Percentiles rank a stretch among this genome's conserved stretches.
Conservation (phyloP, 2,888 invertebrate species). For the Dryococelus australis region DNA sequence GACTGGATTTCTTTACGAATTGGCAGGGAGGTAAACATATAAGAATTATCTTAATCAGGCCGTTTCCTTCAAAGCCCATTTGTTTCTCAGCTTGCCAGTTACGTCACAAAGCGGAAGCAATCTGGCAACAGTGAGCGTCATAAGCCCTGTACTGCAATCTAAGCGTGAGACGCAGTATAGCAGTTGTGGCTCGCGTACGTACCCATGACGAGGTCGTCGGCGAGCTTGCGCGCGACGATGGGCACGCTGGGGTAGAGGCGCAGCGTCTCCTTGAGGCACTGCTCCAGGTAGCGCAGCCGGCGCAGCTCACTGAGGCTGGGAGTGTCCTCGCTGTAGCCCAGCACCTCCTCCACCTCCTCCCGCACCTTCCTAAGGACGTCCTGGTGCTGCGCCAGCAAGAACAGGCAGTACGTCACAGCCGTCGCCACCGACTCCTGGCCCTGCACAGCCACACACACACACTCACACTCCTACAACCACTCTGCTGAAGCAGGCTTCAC, state of each 20-base stretch:
- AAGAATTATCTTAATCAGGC: no score
- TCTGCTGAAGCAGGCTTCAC: no score
- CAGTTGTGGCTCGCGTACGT: no score
- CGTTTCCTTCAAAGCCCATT: no score
- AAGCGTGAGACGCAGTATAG: no score
- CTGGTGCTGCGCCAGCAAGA: slow-evolving; percentile 63
- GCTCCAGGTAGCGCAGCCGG: slow-evolving; percentile 54
- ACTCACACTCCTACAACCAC: no score
- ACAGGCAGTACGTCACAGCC: slow-evolving; percentile 65
- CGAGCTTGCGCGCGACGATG: slow-evolving; percentile 53
- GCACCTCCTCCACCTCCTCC: slow-evolving; percentile 52
- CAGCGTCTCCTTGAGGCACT: slow-evolving; percentile 56
- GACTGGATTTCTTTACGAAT: no score
- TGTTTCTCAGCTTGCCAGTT: no score
- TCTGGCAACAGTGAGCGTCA: no score
- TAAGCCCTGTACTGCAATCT: no score
- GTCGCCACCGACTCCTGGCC: slow-evolving; percentile 70
- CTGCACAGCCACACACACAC: slow-evolving; percentile 48
- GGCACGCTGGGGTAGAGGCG: slow-evolving; percentile 56
- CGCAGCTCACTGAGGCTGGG: slow-evolving; percentile 52
- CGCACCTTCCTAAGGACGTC: slow-evolving; percentile 58
- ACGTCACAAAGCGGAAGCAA: no score
- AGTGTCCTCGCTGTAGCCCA: slow-evolving; percentile 46
- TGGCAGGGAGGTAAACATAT: no score
- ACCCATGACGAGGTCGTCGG: slow-evolving; percentile 53